A percentile compares a stretch with the other conserved stretches of the same genome.
These are phyloP conservation scores for Geophilus truncorum DNA, from an alignment of 2,888 invertebrate species.

Conservation along the genomic window DNA sequence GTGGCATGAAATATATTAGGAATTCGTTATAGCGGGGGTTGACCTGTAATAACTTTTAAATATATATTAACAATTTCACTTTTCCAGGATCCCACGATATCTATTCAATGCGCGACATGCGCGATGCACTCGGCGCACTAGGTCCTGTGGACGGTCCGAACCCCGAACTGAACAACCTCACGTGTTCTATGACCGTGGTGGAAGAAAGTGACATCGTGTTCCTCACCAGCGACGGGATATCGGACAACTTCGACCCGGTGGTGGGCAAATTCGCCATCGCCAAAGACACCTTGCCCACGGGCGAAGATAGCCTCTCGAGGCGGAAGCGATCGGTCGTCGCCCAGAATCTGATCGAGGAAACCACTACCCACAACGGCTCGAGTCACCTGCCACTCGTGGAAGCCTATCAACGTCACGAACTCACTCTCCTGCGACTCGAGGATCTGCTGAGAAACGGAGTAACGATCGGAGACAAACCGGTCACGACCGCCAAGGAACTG, in stretches of 20 bases:
- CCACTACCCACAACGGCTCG: neutral
- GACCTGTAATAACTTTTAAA: no score
- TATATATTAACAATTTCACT: neutral
- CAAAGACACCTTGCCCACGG: constrained; percentile 38
- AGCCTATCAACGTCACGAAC: constrained; percentile 67
- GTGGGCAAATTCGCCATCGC: constrained; percentile 73
- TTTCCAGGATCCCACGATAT: constrained; percentile 72
- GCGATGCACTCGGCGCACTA: constrained; percentile 80
- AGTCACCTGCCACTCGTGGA: constrained; percentile 60
- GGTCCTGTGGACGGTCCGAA: constrained; percentile 79
- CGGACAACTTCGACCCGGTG: constrained; percentile 87
- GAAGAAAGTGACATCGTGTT: constrained; percentile 77
- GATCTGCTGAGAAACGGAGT: constrained; percentile 66
- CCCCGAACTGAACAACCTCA: constrained; percentile 80
- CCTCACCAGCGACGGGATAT: constrained; percentile 82
- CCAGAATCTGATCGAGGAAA: neutral
- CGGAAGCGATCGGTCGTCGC: constrained; percentile 20
- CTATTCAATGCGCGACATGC: constrained; percentile 74
- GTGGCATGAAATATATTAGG: no score
- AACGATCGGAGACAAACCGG: constrained; percentile 56
- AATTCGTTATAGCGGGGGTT: no score
- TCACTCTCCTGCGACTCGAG: constrained; percentile 68
- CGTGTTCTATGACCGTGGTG: constrained; percentile 73
- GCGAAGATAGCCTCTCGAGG: constrained; percentile 25
- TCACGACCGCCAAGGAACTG: constrained; percentile 57